Conservation (phyloP, 2,888 invertebrate genomes). For the Lampropteryx suffumata region DNA sequence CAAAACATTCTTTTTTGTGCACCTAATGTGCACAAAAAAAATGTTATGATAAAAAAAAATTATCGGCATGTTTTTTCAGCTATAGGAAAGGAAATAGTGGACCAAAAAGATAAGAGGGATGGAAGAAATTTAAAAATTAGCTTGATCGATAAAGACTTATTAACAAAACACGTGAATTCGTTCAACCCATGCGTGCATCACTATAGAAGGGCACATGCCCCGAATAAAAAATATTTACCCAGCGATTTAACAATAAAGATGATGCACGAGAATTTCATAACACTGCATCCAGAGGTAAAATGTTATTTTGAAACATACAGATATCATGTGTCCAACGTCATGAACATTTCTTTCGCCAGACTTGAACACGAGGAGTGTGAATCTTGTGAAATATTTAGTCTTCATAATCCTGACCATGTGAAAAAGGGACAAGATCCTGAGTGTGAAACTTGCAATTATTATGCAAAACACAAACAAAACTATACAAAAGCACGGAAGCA, state of each 20-base stretch:
- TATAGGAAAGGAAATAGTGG: neutral
- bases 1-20: too few relatives aligned
- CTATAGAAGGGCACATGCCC: neutral
- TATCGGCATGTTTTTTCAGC: neutral
- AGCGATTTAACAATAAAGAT: constrained; percentile 2
- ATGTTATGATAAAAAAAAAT: neutral
- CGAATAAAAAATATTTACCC: neutral
- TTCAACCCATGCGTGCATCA: neutral
- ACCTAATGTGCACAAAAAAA: too few relatives aligned
- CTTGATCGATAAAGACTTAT: neutral
- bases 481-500: neutral
- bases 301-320: constrained; percentile 1
- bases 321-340: constrained; percentile 2
- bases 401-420: neutral
- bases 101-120: neutral
- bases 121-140: neutral
- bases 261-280: constrained; percentile 1
- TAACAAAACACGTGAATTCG: neutral
- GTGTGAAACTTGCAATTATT: neutral
- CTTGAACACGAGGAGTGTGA: constrained; percentile 1
- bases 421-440: neutral
- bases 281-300: constrained; percentile 2
- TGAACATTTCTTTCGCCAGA: constrained; percentile 2
- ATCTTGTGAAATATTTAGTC: constrained; percentile 1
- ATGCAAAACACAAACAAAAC: neutral